Conservation (phyloP, 1,140 invertebrate genomes). For the Drosophila carrolli region DNA sequence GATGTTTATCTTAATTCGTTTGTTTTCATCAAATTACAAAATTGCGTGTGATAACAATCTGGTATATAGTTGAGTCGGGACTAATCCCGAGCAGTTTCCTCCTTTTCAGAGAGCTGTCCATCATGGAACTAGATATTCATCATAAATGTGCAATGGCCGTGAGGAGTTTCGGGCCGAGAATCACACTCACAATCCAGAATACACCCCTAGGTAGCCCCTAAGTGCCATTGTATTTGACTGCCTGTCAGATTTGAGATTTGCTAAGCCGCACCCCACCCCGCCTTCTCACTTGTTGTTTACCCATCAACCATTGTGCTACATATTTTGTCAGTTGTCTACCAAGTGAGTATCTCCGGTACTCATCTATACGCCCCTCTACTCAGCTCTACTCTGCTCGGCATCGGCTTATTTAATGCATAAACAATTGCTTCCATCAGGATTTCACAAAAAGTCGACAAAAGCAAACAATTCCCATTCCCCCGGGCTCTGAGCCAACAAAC, state of each 20-base stretch:
- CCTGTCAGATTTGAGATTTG: slow-evolving; percentile 69
- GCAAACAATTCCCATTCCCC: slow-evolving; percentile 61
- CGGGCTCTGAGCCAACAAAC: slow-evolving; percentile 24
- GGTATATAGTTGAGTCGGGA: slow-evolving; percentile 25
- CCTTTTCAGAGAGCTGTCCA: slow-evolving; percentile 61
- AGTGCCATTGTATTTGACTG: slow-evolving; percentile 75
- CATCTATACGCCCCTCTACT: slow-evolving; percentile 28
- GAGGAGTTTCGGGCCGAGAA: slow-evolving; percentile 17
- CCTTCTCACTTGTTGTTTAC: slow-evolving; percentile 69
- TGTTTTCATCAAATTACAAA: slow-evolving; percentile 84
- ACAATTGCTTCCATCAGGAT: slow-evolving; percentile 83
- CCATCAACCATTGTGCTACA: slow-evolving; percentile 56
- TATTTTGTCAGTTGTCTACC: slow-evolving; percentile 80
- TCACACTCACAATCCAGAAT: not conserved
- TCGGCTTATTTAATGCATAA: slow-evolving; percentile 80
- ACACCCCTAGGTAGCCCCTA: slow-evolving; percentile 47
- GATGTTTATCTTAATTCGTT: slow-evolving; percentile 83
- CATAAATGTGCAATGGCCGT: slow-evolving; percentile 69
- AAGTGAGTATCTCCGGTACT: slow-evolving; percentile 40
- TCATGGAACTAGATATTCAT: slow-evolving; percentile 76
- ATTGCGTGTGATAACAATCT: slow-evolving; percentile 83
- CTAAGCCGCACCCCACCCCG: slow-evolving; percentile 48
- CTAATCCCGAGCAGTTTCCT: slow-evolving; percentile 63
- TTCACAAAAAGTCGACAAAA: slow-evolving; percentile 80
- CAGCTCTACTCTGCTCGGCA: slow-evolving; percentile 31